These are phyloP conservation scores for Syrista parreyssii DNA, from an alignment of 2,888 invertebrate genomes.

Conservation along the genomic window DNA sequence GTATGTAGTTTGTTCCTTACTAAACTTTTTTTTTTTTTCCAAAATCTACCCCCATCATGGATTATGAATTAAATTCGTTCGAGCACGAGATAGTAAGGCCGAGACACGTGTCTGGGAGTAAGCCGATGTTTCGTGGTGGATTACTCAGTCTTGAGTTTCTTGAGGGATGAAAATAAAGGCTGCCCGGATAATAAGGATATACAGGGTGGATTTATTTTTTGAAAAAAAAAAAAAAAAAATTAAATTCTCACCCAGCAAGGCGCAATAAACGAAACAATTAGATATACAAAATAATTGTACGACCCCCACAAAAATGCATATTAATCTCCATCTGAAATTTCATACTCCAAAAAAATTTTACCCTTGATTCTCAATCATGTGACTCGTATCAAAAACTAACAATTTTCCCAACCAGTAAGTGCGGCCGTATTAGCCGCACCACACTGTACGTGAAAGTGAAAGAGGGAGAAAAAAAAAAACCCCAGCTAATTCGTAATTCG, in stretches of 20 bases:
- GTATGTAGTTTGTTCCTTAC: not conserved
- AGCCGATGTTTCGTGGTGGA: constrained; percentile 36
- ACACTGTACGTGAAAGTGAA: not conserved
- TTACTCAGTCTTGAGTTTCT: constrained; percentile 15
- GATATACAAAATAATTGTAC: not conserved
- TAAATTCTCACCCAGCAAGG: not conserved
- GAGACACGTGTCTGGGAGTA: constrained; percentile 34
- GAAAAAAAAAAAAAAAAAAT: not conserved
- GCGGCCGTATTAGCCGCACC: not conserved
- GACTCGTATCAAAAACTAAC: not conserved
- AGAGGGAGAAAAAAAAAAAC: not conserved
- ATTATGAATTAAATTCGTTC: constrained; percentile 27
- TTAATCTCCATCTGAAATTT: not conserved
- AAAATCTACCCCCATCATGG: not conserved
- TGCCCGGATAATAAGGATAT: not conserved
- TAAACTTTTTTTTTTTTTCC: not conserved
- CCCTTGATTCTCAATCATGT: not conserved
- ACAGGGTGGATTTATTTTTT: not conserved
- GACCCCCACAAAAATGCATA: not conserved
- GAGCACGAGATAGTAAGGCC: not conserved
- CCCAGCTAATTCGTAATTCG: not conserved
- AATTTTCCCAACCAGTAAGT: not conserved
- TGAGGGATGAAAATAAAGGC: constrained; percentile 2
- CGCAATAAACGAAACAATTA: not conserved
- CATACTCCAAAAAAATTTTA: not conserved